These are phyloP conservation scores for Diarsia brunnea DNA, from an alignment of 2,888 invertebrate species.

Conservation along the genomic window DNA sequence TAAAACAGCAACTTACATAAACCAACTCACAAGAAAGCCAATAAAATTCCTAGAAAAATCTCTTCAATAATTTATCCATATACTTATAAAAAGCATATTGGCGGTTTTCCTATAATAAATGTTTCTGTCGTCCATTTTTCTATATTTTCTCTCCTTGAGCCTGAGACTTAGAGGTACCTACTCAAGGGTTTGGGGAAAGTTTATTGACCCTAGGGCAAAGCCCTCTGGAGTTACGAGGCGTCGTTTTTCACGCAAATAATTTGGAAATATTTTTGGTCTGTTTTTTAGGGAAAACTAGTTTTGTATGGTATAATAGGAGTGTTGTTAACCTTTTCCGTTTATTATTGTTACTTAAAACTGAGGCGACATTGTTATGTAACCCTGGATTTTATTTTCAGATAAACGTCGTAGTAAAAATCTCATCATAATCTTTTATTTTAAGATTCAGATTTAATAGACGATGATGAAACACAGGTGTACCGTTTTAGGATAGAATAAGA, in stretches of 20 bases:
- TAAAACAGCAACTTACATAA: not conserved
- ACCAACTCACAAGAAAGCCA: not conserved
- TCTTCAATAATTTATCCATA: slow-evolving; percentile 8
- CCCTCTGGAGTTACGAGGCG: slow-evolving; percentile 25
- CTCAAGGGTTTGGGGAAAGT: slow-evolving; percentile 48
- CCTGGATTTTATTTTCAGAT: too few species aligned
- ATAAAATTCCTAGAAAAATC: slow-evolving; percentile 4
- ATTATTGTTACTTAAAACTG: not conserved
- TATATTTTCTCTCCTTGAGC: slow-evolving; percentile 54
- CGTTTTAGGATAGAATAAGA: not conserved
- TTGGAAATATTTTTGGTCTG: not conserved
- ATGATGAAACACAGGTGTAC: not conserved
- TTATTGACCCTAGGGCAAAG: slow-evolving; percentile 62
- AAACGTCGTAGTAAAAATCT: too few species aligned
- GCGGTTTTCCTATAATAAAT: slow-evolving; percentile 1
- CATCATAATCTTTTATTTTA: too few species aligned
- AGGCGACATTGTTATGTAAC: not conserved
- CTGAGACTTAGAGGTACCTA: slow-evolving; percentile 43
- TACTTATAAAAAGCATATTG: slow-evolving; percentile 1
- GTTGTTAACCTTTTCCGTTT: not conserved
- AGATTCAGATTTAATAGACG: too few species aligned
- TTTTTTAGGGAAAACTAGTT: not conserved
- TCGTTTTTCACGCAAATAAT: slow-evolving; percentile 30
- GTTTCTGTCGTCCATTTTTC: slow-evolving; percentile 37
- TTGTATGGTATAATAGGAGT: not conserved